Conservation (phyloP, 2,888 invertebrate species). For the Pachydiplax longipennis region DNA sequence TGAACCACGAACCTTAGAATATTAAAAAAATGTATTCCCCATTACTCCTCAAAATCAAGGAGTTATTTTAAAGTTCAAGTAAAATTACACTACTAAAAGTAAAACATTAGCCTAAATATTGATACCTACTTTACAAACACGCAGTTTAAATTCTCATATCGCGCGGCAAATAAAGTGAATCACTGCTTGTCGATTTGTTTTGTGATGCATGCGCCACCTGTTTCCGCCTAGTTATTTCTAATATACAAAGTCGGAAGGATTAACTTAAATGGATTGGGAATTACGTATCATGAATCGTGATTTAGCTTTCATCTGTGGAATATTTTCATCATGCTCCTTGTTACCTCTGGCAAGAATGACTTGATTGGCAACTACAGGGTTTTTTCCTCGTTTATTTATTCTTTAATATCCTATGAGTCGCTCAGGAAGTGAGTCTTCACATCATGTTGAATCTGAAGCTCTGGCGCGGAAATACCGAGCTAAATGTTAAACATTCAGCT, state of each 20-base stretch:
- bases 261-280: background rate
- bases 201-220: background rate
- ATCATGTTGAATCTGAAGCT: conserved; percentile 8
- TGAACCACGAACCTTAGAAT: too few relatives aligned
- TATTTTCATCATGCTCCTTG: background rate
- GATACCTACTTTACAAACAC: too few relatives aligned
- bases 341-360: background rate
- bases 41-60: too few relatives aligned
- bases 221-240: background rate
- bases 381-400: background rate
- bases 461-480: background rate
- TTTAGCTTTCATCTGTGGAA: background rate
- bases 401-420: background rate
- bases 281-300: background rate
- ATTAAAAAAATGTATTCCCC: too few relatives aligned
- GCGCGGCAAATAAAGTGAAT: background rate
- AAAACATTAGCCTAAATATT: too few relatives aligned
- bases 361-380: background rate
- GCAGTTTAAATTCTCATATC: too few relatives aligned
- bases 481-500: background rate
- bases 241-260: background rate
- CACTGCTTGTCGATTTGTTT: background rate
- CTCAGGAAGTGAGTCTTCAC: background rate
- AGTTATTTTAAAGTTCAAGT: too few relatives aligned
- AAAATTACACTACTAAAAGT: too few relatives aligned